phyloP scores from a whole-genome alignment of 2,113 vertebrate genomes.

The Nipponia nippon region DNA sequence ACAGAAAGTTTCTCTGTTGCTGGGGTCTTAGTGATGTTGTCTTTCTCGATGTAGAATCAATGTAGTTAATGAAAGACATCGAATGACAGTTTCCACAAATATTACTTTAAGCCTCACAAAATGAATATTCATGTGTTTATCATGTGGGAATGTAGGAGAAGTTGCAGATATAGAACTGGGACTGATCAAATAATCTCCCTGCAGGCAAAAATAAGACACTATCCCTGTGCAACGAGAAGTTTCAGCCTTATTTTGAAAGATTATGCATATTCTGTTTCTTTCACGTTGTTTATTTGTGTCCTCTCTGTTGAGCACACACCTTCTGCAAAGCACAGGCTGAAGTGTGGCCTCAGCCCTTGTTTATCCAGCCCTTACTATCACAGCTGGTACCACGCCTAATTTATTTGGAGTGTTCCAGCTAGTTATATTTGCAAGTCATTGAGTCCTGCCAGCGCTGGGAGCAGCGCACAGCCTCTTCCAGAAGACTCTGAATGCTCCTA shows the following conservation, averaged over 20 bases:
- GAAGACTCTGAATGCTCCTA: rapidly evolving
- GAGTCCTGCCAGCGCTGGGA: background rate
- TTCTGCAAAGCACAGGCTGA: background rate
- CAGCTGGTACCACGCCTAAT: background rate
- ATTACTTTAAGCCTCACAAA: background rate
- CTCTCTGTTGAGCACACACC: background rate
- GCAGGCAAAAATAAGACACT: background rate
- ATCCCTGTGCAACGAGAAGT: rapidly evolving
- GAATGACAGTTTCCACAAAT: background rate
- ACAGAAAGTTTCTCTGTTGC: background rate
- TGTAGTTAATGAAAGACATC: background rate
- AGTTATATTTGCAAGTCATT: background rate
- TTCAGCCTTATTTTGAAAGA: background rate
- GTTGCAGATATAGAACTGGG: background rate
- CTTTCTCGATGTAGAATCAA: background rate
- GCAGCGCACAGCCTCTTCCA: background rate
- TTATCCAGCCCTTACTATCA: background rate
- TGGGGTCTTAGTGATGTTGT: background rate
- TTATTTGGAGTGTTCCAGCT: background rate
- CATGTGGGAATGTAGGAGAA: background rate
- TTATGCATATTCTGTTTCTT: background rate
- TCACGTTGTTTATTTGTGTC: background rate
- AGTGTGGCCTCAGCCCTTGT: background rate
- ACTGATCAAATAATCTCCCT: background rate
- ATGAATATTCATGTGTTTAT: background rate